Evolutionary conservation across 2,113 vertebrate genomes (phyloP), one percentile per base, ranked within the genome.

Genomic region (Damaliscus lunatus): DNA sequence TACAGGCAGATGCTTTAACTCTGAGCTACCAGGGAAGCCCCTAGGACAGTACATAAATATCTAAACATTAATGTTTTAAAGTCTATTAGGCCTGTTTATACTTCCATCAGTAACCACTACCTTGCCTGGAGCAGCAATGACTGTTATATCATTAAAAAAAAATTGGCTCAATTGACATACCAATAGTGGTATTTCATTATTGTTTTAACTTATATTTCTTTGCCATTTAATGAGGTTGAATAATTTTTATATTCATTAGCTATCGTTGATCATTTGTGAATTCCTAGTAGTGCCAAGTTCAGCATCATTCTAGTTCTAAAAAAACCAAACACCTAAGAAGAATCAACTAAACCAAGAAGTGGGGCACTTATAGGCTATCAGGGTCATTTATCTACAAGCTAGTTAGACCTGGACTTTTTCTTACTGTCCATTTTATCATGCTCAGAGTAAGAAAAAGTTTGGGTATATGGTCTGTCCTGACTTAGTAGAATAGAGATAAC

Each of bases 121-220:
- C 23, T 81, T 83, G 64, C 33, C 33, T 91, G 17, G 36, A 88
- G 88, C 14, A 94, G 57, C 5, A 80, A 50, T 74, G 19, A 88
- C 29, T 93, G 10, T 48, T 36, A 31, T 31, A 36, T 2, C 31
- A 78, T 55, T n/a, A 21, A 57, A 40, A 94, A 46, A 46, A 82
- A 88, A 36, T 25, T 23, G 50, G 27, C n/a, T 96, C 29, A 59
- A 6, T 7, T 86, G 19, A 59, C 43, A 50, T n/a, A 57, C 2
- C 23, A 77, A 48, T 90, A 57, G 55, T 80, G 6, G 6, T 27
- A 83, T 90, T 87, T 90, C 46, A 67, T 9, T 90, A 6, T 9
- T 94, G 27, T 67, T 94, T 96, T 90, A 64, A 78, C 83, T 93
- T 94, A 71, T 5, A 83, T 83, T 85, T 92, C 67, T 89, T 48